These are phyloP conservation scores for Podarcis muralis DNA, from an alignment of 2,113 vertebrate genomes.

Conservation along the genomic window DNA sequence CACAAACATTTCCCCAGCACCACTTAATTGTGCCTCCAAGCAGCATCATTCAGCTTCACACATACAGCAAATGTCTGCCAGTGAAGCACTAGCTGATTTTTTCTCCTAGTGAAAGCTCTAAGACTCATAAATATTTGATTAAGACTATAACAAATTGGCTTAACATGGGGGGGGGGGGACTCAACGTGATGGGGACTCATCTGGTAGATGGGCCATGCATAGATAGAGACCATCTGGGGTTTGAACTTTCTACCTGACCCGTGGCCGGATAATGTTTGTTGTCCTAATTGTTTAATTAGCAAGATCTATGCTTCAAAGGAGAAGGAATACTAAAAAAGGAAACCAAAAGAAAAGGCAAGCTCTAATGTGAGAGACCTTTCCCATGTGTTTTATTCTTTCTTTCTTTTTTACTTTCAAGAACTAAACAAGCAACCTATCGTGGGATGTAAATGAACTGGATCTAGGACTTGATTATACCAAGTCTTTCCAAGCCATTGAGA, in stretches of 20 bases:
- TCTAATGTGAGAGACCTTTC: conserved; percentile 15
- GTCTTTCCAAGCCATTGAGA: conserved; percentile 35
- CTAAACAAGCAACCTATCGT: background rate
- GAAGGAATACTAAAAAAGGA: conserved; percentile 5
- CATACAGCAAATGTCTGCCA: background rate
- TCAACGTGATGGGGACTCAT: conserved; percentile 67
- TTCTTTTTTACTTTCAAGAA: conserved; percentile 2
- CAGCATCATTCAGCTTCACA: background rate
- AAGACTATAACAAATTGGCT: conserved; percentile 60
- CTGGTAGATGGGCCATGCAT: conserved; percentile 54
- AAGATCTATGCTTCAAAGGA: conserved; percentile 34
- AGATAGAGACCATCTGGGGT: conserved; percentile 64
- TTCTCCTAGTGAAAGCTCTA: conserved; percentile 38
- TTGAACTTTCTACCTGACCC: conserved; percentile 64
- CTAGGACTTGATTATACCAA: conserved; percentile 16
- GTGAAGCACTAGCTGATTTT: conserved; percentile 20
- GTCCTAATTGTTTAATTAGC: conserved; percentile 60
- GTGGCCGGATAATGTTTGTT: conserved; percentile 44
- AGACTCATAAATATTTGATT: conserved; percentile 77
- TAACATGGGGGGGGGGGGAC: background rate
- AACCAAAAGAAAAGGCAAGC: conserved; percentile 39
- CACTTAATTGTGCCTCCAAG: background rate
- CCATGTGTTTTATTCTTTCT: background rate
- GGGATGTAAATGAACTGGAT: conserved; percentile 7
- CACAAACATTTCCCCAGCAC: background rate